Evolutionary conservation across 2,797 vertebrate species (phyloP).

Genomic region (Amblyraja radiata): DNA sequence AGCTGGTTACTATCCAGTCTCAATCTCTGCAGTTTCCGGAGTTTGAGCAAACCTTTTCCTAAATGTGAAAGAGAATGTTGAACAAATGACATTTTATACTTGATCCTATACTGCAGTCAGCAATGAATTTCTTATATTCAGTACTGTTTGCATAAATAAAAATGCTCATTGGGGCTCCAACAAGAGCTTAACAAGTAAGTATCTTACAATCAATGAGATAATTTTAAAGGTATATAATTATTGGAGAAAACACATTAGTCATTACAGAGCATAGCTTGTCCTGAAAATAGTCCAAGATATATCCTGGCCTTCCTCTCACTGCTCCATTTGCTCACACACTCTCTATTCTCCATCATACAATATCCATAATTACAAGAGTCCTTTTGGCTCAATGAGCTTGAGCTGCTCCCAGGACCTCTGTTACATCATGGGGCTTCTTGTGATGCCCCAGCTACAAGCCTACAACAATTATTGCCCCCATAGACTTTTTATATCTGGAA

Average conservation of each 20-base stretch:
- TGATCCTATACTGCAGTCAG: background rate
- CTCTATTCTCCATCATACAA: no score
- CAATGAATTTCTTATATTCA: background rate
- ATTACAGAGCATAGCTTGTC: background rate
- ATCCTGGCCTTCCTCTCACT: no score
- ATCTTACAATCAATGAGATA: background rate
- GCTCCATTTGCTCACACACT: no score
- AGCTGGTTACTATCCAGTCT: slow-evolving; percentile 29
- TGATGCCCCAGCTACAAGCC: no score
- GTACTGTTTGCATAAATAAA: background rate
- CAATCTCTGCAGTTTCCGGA: slow-evolving; percentile 14
- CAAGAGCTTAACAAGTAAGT: background rate
- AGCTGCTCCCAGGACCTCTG: no score
- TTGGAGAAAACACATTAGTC: background rate
- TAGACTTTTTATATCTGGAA: no score
- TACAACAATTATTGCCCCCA: no score
- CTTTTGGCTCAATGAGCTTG: no score
- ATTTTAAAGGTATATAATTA: background rate
- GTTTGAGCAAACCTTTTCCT: slow-evolving; percentile 25
- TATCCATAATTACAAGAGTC: no score
- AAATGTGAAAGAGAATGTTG: background rate
- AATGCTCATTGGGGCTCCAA: background rate
- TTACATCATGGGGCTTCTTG: no score
- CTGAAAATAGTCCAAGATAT: background rate
- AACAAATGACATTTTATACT: background rate